phyloP scores from a whole-genome alignment of 64 coral and sea anemone genomes.

The Montipora capricornis region DNA sequence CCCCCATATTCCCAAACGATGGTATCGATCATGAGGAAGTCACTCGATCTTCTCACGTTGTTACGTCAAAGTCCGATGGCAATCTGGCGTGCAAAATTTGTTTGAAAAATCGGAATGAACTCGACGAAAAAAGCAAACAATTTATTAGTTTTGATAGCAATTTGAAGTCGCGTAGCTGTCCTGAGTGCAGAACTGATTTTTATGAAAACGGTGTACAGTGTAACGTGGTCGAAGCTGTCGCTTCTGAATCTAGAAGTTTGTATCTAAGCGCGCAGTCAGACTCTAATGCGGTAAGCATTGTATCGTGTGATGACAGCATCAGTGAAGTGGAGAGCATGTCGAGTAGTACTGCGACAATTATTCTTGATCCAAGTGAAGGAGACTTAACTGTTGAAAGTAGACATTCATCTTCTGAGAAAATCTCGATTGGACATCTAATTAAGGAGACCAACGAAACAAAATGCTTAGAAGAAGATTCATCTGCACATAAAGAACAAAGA shows the following conservation, averaged over 20 bases:
- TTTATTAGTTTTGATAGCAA: conserved; percentile 5
- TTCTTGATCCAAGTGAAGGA: conserved; percentile 69
- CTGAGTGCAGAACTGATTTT: conserved; percentile 17
- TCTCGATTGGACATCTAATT: not conserved
- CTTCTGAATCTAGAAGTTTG: conserved; percentile 31
- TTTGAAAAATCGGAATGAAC: conserved; percentile 15
- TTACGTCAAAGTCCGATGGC: conserved; percentile 82
- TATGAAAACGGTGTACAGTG: not conserved
- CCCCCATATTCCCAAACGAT: conserved; percentile 25
- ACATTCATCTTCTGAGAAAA: not conserved
- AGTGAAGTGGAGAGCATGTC: conserved; percentile 70
- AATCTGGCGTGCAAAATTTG: conserved; percentile 42
- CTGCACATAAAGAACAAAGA: not conserved
- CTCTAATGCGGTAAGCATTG: conserved; percentile 16
- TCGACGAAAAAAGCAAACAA: not conserved
- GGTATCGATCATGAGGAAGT: conserved; percentile 39
- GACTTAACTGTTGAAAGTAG: not conserved
- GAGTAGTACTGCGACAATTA: conserved; percentile 80
- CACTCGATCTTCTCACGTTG: not conserved
- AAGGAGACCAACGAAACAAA: not conserved
- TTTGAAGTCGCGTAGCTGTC: conserved; percentile 29
- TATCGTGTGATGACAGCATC: conserved; percentile 45
- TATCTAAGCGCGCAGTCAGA: conserved; percentile 55
- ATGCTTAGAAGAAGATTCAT: not conserved
- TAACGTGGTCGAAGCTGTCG: not conserved